phyloP scores from a whole-genome alignment of 2,113 vertebrate genomes.

The Cisticola juncidis region DNA sequence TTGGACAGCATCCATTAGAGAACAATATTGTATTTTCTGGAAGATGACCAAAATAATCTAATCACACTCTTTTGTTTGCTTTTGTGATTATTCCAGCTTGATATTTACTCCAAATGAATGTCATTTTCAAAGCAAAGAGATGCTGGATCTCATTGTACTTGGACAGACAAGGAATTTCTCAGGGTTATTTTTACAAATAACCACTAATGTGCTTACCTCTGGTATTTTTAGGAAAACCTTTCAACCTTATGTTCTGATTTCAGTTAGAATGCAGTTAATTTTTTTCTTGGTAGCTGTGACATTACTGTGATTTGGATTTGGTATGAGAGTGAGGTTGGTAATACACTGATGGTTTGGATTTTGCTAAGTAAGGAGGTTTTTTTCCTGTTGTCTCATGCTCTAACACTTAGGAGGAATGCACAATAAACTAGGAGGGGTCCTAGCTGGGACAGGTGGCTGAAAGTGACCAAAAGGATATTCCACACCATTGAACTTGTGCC shows the following conservation, averaged over 20 bases:
- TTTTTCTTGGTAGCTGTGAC: background rate
- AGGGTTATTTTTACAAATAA: background rate
- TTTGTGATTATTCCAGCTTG: background rate
- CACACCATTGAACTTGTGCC: background rate
- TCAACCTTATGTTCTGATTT: background rate
- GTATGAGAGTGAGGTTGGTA: background rate
- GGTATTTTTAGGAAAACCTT: background rate
- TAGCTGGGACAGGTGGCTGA: background rate
- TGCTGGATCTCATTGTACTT: background rate
- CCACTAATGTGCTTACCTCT: background rate
- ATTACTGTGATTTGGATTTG: background rate
- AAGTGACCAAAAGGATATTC: background rate
- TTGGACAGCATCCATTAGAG: background rate
- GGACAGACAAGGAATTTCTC: background rate
- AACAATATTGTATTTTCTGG: background rate
- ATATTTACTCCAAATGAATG: conserved; percentile 4
- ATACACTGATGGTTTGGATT: background rate
- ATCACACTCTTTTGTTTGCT: background rate
- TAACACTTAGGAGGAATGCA: background rate
- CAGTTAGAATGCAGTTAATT: background rate
- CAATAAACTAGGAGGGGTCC: background rate
- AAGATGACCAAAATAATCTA: background rate
- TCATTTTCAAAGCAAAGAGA: background rate
- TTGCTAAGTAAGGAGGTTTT: background rate
- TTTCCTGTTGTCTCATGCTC: background rate